Base-by-base conservation (phyloP, 2,888 invertebrate species). In the Aphodius granarius region DNA sequence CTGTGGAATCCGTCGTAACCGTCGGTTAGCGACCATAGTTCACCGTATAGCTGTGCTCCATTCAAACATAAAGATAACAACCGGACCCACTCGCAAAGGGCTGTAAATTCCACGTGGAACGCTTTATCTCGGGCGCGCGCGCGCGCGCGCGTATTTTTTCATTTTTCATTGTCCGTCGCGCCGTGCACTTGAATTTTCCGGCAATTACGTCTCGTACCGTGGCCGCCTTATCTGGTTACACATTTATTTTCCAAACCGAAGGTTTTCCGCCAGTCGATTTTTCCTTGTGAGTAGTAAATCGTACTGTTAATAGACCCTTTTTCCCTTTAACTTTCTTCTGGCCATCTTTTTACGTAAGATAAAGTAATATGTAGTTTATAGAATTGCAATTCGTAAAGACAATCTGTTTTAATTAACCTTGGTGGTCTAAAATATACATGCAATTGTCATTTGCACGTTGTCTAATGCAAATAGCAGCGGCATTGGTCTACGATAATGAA, bases 391-490 rank as follows among this genome's bases (percentile, higher is more conserved):
- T n/a, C n/a, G n/a, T n/a, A n/a, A n/a, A n/a, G n/a, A n/a, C n/a
- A n/a, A n/a, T n/a, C n/a, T n/a, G n/a, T 43, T 43, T 43, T 9
- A 43, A 43, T 43, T 43, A 43, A 43, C 43, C 43, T 43, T 43
- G 43, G 43, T 13, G 43, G 43, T 13, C 13, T 43, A 43, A 43
- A 43, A 43, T 68, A 21, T 68, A 21, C 68, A 68, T 68, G 68
- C 22, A 22, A 68, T 68, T 21, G 68, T 68, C 68, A 68, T 68
- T 68, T 68, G 68, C 68, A 20, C 68, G 21, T 20, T 68, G 68
- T 20, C 20, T 22, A 68, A 68, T 68, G 68, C 22, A 68, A 68
- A 68, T 68, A n/a, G 21, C 68, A 22, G 21, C 22, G 21, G n/a
- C 19, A 19, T 68, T 5, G 68, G 22, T 68, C 21, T 68, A 68